A percentile compares a stretch with the other conserved stretches of the same genome.
Conservation (phyloP, 2,797 vertebrate genomes). For the Trichosurus vulpecula region DNA sequence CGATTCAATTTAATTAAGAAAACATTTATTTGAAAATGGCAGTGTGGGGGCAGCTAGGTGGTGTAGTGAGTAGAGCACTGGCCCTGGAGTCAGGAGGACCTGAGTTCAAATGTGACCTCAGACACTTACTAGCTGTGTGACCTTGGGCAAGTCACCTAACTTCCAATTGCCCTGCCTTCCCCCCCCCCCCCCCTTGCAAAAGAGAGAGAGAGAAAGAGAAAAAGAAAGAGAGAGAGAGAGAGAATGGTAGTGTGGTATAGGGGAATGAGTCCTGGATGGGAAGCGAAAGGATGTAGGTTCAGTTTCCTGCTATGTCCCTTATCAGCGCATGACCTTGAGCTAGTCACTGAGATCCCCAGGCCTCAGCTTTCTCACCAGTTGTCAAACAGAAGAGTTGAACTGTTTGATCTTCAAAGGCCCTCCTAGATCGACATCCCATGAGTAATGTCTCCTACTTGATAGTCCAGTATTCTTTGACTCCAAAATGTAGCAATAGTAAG, state of each 20-base stretch:
- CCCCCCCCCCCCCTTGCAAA: too few species aligned
- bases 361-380: not conserved
- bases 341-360: not conserved
- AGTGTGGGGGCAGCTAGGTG: too few species aligned
- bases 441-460: not conserved
- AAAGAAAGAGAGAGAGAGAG: too few species aligned
- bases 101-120: too few species aligned
- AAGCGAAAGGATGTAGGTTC: not conserved
- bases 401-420: not conserved
- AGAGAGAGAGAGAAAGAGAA: too few species aligned
- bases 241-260: not conserved
- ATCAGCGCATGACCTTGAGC: not conserved
- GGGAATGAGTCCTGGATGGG: too few species aligned
- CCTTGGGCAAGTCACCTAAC: too few species aligned
- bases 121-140: too few species aligned
- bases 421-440: not conserved
- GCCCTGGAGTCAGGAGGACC: too few species aligned
- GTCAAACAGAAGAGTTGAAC: not conserved
- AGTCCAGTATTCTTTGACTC: not conserved
- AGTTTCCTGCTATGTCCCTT: not conserved
- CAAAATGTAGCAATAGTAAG: not conserved
- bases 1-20: not conserved
- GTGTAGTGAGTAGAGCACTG: too few species aligned
- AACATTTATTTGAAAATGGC: not conserved
- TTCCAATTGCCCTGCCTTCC: too few species aligned